These are phyloP conservation scores for Venusia cambrica DNA, from an alignment of 2,888 invertebrate species.

Conservation along the genomic window DNA sequence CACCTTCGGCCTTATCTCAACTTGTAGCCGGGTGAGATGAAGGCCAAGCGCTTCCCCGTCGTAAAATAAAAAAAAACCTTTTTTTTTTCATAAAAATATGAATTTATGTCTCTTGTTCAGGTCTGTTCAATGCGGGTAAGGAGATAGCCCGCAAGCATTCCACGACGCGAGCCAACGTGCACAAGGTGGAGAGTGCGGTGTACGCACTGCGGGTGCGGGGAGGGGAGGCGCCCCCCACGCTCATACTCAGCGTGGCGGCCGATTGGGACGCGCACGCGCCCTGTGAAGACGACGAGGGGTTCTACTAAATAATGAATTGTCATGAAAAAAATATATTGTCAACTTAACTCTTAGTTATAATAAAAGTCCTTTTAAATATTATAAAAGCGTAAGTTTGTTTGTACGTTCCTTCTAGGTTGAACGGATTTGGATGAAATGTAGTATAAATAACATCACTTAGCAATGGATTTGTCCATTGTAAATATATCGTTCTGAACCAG, in stretches of 20 bases:
- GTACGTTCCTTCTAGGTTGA: too few relatives aligned
- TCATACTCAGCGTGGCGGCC: slow-evolving; percentile 34
- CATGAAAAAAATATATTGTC: too few relatives aligned
- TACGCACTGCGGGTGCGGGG: slow-evolving; percentile 90
- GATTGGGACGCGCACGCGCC: slow-evolving; percentile 33
- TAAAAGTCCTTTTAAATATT: slow-evolving; percentile 1
- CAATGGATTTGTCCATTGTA: too few relatives aligned
- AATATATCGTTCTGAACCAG: too few relatives aligned
- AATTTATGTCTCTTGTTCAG: slow-evolving; percentile 33
- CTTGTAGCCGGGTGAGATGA: too few relatives aligned
- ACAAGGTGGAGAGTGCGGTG: slow-evolving; percentile 92
- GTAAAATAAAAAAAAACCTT: too few relatives aligned
- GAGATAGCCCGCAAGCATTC: slow-evolving; percentile 87
- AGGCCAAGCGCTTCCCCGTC: too few relatives aligned
- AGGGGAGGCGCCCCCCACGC: slow-evolving; percentile 86
- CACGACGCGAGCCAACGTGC: slow-evolving; percentile 87
- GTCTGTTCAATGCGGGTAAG: slow-evolving; percentile 48
- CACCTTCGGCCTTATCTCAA: too few relatives aligned
- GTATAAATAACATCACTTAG: too few relatives aligned
- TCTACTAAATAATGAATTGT: slow-evolving; percentile 41
- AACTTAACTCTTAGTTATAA: background rate
- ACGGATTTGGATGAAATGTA: too few relatives aligned
- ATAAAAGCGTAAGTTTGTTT: too few relatives aligned
- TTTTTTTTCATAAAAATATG: background rate
- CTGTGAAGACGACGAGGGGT: slow-evolving; percentile 65